Percentiles rank a stretch among this genome's conserved stretches.
These are phyloP conservation scores for Zosterops japonicus DNA, from an alignment of 2,113 vertebrate genomes.

Conservation along the genomic window DNA sequence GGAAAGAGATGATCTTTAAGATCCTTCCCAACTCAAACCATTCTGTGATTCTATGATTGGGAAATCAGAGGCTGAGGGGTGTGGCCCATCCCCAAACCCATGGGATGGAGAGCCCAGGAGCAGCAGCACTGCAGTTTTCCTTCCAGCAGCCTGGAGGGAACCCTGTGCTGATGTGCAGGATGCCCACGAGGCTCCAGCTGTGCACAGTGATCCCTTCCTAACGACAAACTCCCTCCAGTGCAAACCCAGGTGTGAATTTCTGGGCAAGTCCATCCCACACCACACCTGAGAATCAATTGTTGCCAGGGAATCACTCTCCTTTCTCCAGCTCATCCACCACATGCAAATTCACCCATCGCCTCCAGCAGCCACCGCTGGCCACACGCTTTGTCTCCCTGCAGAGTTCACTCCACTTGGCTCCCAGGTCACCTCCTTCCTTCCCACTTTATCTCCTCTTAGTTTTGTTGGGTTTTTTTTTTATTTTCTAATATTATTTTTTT, in stretches of 20 bases:
- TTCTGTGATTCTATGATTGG: background rate
- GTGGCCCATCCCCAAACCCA: background rate
- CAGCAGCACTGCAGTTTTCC: background rate
- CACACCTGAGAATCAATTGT: background rate
- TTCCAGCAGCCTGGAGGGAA: background rate
- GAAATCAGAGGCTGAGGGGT: background rate
- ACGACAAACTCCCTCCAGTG: accelerated
- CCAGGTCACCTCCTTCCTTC: constrained; percentile 52
- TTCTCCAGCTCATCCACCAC: background rate
- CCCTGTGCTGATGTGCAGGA: accelerated
- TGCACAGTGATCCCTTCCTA: accelerated
- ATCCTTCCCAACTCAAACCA: background rate
- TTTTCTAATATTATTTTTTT: constrained; percentile 19
- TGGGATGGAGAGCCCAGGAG: background rate
- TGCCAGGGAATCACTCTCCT: accelerated
- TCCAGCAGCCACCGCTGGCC: background rate
- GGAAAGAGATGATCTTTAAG: background rate
- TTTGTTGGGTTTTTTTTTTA: background rate
- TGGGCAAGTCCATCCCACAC: background rate
- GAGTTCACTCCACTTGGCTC: background rate
- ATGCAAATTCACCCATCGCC: accelerated
- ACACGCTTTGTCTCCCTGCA: background rate
- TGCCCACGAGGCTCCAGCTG: accelerated
- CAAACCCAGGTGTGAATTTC: accelerated
- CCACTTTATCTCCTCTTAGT: constrained; percentile 45